A percentile compares a stretch with the other conserved stretches of the same genome.
These are phyloP conservation scores for Phoxinus phoxinus DNA, from an alignment of 2,113 vertebrate species.

Conservation along the genomic window DNA sequence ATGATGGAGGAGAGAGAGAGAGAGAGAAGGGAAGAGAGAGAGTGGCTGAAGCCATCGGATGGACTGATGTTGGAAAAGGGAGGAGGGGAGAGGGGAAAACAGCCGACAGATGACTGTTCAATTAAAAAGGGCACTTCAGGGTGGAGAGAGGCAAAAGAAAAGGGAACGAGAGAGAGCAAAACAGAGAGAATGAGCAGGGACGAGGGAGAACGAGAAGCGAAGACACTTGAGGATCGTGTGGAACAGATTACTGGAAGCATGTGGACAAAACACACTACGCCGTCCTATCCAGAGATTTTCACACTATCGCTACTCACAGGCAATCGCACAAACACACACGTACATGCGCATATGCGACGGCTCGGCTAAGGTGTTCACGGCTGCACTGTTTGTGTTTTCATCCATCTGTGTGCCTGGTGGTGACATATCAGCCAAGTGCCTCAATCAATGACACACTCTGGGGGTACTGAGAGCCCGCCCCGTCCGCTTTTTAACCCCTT, in stretches of 20 bases:
- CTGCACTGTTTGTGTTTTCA: slow-evolving; percentile 67
- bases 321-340: slow-evolving; percentile 31
- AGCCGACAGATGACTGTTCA: slow-evolving; percentile 72
- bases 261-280: slow-evolving; percentile 53
- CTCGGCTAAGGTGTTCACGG: slow-evolving; percentile 57
- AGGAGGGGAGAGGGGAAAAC: slow-evolving; percentile 56
- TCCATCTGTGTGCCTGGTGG: slow-evolving; percentile 75
- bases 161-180: slow-evolving; percentile 43
- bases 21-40: slow-evolving; percentile 32
- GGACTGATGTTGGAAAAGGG: slow-evolving; percentile 62
- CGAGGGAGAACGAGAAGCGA: slow-evolving; percentile 53
- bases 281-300: slow-evolving; percentile 43
- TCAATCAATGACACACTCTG: slow-evolving; percentile 69
- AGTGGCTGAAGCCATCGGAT: slow-evolving; percentile 61
- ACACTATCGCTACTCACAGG: slow-evolving; percentile 35
- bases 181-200: slow-evolving; percentile 41
- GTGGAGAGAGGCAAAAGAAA: slow-evolving; percentile 58
- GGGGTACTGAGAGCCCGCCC: slow-evolving; percentile 58
- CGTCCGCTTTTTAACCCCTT: slow-evolving; percentile 73
- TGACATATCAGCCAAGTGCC: slow-evolving; percentile 74
- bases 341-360: slow-evolving; percentile 38
- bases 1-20: slow-evolving; percentile 53
- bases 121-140: slow-evolving; percentile 71
- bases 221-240: slow-evolving; percentile 61
- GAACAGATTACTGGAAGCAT: slow-evolving; percentile 59